Conservation (phyloP, 1,140 invertebrate genomes). For the Calycopis cecrops region DNA sequence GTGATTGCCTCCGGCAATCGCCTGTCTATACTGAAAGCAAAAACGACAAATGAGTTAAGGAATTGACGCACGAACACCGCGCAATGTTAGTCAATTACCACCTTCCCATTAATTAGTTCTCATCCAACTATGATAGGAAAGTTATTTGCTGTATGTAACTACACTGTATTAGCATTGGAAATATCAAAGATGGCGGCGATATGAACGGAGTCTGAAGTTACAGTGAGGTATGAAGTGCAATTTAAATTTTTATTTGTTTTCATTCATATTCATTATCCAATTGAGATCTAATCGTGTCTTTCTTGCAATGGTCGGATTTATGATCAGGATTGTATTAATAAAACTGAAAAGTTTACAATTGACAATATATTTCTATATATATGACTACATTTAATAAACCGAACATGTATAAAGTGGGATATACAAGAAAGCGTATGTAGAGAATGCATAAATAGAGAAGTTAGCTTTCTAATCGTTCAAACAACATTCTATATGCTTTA, state of each 20-base stretch:
- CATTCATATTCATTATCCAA: no score
- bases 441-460: slow-evolving; percentile 62
- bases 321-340: no score
- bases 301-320: no score
- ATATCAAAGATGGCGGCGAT: slow-evolving; percentile 8
- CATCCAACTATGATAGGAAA: slow-evolving; percentile 57
- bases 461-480: slow-evolving; percentile 46
- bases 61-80: neutral
- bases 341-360: no score
- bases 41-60: slow-evolving; percentile 15
- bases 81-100: slow-evolving; percentile 35
- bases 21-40: slow-evolving; percentile 66
- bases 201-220: slow-evolving; percentile 8
- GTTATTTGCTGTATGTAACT: slow-evolving; percentile 50
- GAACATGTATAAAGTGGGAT: slow-evolving; percentile 9
- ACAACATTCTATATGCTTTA: slow-evolving; percentile 63
- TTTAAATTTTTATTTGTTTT: slow-evolving; percentile 5
- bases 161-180: slow-evolving; percentile 26
- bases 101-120: slow-evolving; percentile 62
- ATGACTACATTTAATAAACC: slow-evolving; percentile 2
- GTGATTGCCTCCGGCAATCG: slow-evolving; percentile 55
- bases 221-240: slow-evolving; percentile 37
- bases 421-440: slow-evolving; percentile 50
- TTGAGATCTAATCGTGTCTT: no score
- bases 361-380: no score